Evolutionary conservation across 2,797 vertebrate genomes (phyloP).

Genomic region (Agapornis canus): DNA sequence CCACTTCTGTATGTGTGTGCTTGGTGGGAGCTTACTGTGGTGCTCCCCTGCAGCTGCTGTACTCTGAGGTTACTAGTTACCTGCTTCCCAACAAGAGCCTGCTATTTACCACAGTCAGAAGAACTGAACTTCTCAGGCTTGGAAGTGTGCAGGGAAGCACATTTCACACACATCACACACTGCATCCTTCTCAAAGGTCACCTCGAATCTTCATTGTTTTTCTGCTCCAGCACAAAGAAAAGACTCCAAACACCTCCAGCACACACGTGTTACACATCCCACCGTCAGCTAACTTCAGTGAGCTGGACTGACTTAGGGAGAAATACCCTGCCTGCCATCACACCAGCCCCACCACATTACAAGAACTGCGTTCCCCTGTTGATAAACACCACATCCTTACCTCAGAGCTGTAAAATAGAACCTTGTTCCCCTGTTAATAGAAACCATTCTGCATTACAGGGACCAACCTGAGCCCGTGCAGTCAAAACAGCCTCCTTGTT

Average conservation of each 20-base stretch:
- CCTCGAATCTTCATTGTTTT: neutral
- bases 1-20: neutral
- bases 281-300: neutral
- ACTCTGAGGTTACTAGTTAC: neutral
- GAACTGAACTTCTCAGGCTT: neutral
- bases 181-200: neutral
- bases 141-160: neutral
- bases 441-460: neutral
- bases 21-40: neutral
- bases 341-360: neutral
- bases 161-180: neutral
- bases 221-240: neutral
- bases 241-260: neutral
- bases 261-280: neutral
- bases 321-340: neutral
- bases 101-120: neutral
- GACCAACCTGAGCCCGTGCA: slow-evolving; percentile 1
- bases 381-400: neutral
- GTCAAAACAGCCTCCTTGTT: neutral
- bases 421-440: neutral
- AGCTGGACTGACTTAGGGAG: neutral
- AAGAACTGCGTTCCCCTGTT: neutral
- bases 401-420: neutral
- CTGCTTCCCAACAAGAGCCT: neutral
- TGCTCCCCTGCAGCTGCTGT: neutral